Evolutionary conservation across 2,888 invertebrate species (phyloP), one percentile per base, ranked within the genome.

Genomic region (Cantharis rufa): DNA sequence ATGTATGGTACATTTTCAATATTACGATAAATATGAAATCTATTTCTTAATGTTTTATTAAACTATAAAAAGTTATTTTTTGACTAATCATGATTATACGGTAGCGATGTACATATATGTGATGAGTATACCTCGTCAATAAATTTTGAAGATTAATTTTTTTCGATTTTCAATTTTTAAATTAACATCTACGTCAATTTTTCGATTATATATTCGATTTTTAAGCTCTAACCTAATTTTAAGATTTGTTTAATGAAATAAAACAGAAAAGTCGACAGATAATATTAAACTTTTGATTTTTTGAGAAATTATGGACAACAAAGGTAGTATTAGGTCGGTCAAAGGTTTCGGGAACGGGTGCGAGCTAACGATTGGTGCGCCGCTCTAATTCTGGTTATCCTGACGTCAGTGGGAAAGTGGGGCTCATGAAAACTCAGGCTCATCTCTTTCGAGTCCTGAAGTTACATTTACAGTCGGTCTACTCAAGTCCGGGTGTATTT

Each of bases 401-500:
- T 85, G 84, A 85, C 87, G 86, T 86, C 85, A 85, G 80, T 80
- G 80, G 83, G 84, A 84, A 74, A 79, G 79, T 77, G 79, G 79
- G 79, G 79, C 74, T 74, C 76, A 76, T 72, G 86, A 84, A 84
- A 83, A 78, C 78, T 82, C 83, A 80, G 81, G 84, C 84, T 85
- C 84, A 84, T 85, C 85, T 84, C 84, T 83, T 83, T 80, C 73
- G 79, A 72, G 68, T 78, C 74, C 75, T 79, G 73, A 77, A 72
- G 72, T 71, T 71, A 75, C 75, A 75, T 64, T 78, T 74, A 69
- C 76, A 76, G 73, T 76, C 74, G 72, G 78, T 78, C 24, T 74
- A 83, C 83, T 84, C 85, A 83, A 83, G 83, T 84, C 83, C 84
- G 84, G 84, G 86, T 86, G 87, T 86, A 86, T 85, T 85, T 84